Base-by-base conservation (phyloP, 2,797 vertebrate species). In the Bryconaethiops microstoma region DNA sequence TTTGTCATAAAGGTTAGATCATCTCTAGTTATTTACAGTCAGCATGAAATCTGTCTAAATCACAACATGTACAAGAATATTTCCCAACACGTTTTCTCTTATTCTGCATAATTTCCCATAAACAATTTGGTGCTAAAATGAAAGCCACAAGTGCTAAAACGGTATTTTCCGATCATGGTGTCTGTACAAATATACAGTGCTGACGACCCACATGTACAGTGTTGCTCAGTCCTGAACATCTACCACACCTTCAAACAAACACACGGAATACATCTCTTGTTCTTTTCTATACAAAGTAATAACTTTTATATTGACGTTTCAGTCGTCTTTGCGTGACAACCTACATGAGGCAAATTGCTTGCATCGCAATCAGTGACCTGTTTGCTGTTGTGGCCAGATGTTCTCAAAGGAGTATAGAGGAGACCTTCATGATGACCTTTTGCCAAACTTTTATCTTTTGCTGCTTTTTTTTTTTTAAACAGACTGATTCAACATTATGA, bases 271-370 rank as follows among this genome's bases (percentile, higher is more conserved):
- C 57, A 87, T 52, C 81, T 86, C 82, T 84, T 23, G 21, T 82
- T 68, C 68, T 42, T 40, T 59, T 83, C 72, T 80, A 68, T 79
- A 82, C 78, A 78, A 79, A 80, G 83, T 77, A 74, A 91, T 87
- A 91, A 91, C 88, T 88, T 86, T 84, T 83, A 84, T 67, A 86
- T 77, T 77, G 79, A 92, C 82, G 45, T 90, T 79, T 78, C 85
- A 83, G 89, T 77, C 85, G 85, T 82, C 68, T 89, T 89, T 92
- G 86, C 91, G 89, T 89, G 92, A 90, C 89, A 85, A 77, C 90
- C 88, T 83, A 88, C 82, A 57, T 85, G 88, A 90, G 87, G 89
- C 90, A 85, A 87, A 86, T 54, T 76, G 69, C 19, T 13, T 64
- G 74, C 55, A 76, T 71, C 39, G 60, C 71, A 70, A 52, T 54